Evolutionary conservation across 2,113 vertebrate species (phyloP).

Genomic region (Rhinoderma darwinii): DNA sequence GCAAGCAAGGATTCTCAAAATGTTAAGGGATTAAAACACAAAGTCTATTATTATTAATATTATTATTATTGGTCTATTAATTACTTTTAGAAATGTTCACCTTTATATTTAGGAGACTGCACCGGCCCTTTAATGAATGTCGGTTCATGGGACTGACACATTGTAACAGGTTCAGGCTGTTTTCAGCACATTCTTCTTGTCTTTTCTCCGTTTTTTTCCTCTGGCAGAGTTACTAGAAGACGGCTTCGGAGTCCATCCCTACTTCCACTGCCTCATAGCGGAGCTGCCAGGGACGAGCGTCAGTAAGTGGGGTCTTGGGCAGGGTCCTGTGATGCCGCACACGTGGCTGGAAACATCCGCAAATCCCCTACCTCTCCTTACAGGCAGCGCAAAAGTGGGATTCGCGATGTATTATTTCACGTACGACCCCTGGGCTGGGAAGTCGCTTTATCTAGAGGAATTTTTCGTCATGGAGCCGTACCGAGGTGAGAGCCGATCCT

Average conservation of each 20-base stretch:
- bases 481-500: slow-evolving; percentile 66
- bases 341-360: neutral
- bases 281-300: slow-evolving; percentile 65
- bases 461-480: slow-evolving; percentile 77
- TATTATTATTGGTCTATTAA: no score
- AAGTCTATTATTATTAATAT: no score
- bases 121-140: no score
- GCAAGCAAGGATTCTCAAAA: no score
- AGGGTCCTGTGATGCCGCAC: neutral
- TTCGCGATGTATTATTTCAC: slow-evolving; percentile 82
- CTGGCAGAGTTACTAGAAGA: slow-evolving; percentile 75
- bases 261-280: slow-evolving; percentile 76
- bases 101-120: no score
- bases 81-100: no score
- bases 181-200: neutral
- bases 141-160: neutral
- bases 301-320: neutral
- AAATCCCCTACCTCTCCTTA: neutral
- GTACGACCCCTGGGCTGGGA: slow-evolving; percentile 78
- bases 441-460: slow-evolving; percentile 80
- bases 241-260: slow-evolving; percentile 76
- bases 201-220: neutral
- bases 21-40: no score
- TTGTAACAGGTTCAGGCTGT: neutral
- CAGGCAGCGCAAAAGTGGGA: slow-evolving; percentile 67